Base-by-base conservation (phyloP, 1,140 invertebrate species). In the Bursaphelenchus mucronatus region DNA sequence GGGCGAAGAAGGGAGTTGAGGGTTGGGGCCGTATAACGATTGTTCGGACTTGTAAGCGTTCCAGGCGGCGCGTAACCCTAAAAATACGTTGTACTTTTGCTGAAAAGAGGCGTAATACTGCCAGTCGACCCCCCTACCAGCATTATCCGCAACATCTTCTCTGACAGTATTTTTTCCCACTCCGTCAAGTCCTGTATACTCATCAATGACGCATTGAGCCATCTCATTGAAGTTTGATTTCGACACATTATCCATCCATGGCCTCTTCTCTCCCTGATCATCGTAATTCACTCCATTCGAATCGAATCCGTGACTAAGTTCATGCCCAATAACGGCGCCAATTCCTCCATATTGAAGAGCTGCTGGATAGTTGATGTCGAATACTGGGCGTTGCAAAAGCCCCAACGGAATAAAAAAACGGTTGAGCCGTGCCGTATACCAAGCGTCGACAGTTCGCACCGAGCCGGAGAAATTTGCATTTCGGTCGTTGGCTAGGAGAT, bases 251-350 rank as follows among this genome's bases (percentile, higher is more conserved):
- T 62, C 59, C 9, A 62, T 61, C 59, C 59, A 62, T 39, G 53
- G n/a, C 9, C 47, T 62, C 13, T 58, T 17, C 11, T 39, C n/a
- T 30, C 59, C 59, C 13, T 43, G 10, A 64, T 41, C 62, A 64
- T 63, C 43, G 59, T 41, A 64, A 17, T 64, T 58, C 4, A 64
- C 58, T 19, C 62, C 56, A 4, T 64, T 13, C 15, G 55, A 52
- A 9, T 62, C 59, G 39, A 62, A 62, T 5, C 82, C 82, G 69
- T 84, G 83, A 8, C 82, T 84, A 41, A 84, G 70, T 69, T 84
- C 83, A 73, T 84, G 83, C 8, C 83, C 83, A 75, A 84, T 83
- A 53, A 84, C 82, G 49, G 83, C 82, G 9, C 83, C 83, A 74
- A 84, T 83, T 17, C 82, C 82, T 56, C 83, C 83, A 76, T 82